Evolutionary conservation across 2,888 invertebrate genomes (phyloP).

Genomic region (Nemurella pictetii): DNA sequence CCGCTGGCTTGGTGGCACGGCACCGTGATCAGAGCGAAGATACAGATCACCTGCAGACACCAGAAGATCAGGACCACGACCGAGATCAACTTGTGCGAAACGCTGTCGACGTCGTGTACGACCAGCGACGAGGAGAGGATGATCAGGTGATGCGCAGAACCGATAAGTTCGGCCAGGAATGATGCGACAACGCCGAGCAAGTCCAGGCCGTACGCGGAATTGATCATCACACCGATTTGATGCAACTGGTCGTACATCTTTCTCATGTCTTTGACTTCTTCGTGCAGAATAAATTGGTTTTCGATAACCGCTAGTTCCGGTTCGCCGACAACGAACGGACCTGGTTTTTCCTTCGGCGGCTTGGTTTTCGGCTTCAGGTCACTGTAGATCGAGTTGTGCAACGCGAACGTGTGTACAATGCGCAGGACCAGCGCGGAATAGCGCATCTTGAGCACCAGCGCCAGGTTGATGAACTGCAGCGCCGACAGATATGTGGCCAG

Average conservation of each 20-base stretch:
- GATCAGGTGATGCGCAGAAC: not conserved
- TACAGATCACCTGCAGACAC: not conserved
- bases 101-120: not conserved
- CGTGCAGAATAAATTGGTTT: not conserved
- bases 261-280: not conserved
- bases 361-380: not conserved
- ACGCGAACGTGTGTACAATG: not conserved
- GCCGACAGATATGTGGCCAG: not conserved
- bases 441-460: not conserved
- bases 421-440: not conserved
- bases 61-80: not conserved
- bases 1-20: not conserved
- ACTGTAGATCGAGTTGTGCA: not conserved
- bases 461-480: not conserved
- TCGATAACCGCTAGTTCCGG: not conserved
- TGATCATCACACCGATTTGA: not conserved
- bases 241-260: not conserved
- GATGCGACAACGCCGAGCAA: not conserved
- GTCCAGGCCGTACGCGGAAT: not conserved
- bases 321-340: not conserved
- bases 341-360: not conserved
- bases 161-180: not conserved
- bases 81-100: not conserved
- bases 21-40: not conserved
- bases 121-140: not conserved